Percentiles rank a stretch among this genome's conserved stretches.
Conservation (phyloP, 2,113 vertebrate genomes). For the Amazona vittata region DNA sequence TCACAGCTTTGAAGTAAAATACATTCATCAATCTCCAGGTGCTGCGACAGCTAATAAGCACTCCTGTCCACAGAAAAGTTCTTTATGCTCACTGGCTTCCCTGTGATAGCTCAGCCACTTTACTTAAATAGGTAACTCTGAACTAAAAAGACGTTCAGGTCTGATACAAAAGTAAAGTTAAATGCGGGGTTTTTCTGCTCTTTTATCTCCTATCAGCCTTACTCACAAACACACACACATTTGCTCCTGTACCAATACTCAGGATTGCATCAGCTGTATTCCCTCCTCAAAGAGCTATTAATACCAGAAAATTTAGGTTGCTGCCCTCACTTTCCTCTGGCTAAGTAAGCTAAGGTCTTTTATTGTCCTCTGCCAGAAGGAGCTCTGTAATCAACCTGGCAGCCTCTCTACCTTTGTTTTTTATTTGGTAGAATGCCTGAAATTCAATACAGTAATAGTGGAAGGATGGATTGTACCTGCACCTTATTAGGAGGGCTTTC, state of each 20-base stretch:
- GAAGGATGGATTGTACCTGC: not conserved
- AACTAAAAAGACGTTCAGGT: not conserved
- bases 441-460: rapidly evolving
- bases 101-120: not conserved
- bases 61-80: not conserved
- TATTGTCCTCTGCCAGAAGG: not conserved
- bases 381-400: not conserved
- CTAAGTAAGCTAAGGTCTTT: not conserved
- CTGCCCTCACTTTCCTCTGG: not conserved
- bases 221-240: not conserved
- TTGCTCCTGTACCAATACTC: not conserved
- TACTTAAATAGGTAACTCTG: not conserved
- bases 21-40: not conserved
- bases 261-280: not conserved
- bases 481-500: rapidly evolving
- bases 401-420: not conserved
- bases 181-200: not conserved
- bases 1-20: not conserved
- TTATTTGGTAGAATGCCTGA: rapidly evolving
- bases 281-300: not conserved
- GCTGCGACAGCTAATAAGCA: not conserved
- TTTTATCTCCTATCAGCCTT: not conserved
- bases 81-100: rapidly evolving
- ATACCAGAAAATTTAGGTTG: not conserved
- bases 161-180: not conserved